phyloP scores from a whole-genome alignment of 2,888 invertebrate species.

The Apomyelois bistriatella region DNA sequence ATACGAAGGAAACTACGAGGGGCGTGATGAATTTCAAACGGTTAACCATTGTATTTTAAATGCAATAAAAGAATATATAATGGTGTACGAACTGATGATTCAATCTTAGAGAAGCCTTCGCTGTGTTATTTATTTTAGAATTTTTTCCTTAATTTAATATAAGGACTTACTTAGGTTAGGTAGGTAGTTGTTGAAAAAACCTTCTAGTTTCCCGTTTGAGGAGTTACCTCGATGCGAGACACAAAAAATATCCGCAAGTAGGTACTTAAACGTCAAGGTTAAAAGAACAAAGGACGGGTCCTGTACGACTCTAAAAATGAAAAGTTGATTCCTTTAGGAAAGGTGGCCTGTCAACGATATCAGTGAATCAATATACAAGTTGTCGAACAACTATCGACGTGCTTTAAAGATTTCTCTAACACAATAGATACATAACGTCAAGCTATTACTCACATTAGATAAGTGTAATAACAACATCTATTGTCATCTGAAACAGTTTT shows the following conservation, averaged over 20 bases:
- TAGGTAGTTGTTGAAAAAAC: neutral
- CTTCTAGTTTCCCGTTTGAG: neutral
- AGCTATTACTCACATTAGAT: conserved; percentile 9
- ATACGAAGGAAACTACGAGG: conserved; percentile 49
- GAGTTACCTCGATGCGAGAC: too few species aligned
- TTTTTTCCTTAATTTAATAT: neutral
- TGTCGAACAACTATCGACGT: neutral
- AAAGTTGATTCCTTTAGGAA: too few species aligned
- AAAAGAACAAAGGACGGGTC: too few species aligned
- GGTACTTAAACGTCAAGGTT: too few species aligned
- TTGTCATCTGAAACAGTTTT: neutral
- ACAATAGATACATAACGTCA: conserved; percentile 8
- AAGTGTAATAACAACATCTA: conserved; percentile 9
- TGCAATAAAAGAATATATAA: conserved; percentile 40
- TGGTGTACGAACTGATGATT: conserved; percentile 37
- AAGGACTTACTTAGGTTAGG: too few species aligned
- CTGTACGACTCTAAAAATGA: too few species aligned
- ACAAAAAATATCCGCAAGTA: too few species aligned
- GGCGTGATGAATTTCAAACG: conserved; percentile 46
- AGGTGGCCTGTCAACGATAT: too few species aligned
- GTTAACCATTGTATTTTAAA: conserved; percentile 49
- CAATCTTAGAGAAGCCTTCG: conserved; percentile 18
- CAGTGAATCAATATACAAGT: neutral
- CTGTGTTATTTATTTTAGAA: neutral
- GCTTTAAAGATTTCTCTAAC: conserved; percentile 2